Evolutionary conservation across 2,888 invertebrate genomes (phyloP), one percentile per base, ranked within the genome.

Genomic region (Zaprionus bogoriensis): DNA sequence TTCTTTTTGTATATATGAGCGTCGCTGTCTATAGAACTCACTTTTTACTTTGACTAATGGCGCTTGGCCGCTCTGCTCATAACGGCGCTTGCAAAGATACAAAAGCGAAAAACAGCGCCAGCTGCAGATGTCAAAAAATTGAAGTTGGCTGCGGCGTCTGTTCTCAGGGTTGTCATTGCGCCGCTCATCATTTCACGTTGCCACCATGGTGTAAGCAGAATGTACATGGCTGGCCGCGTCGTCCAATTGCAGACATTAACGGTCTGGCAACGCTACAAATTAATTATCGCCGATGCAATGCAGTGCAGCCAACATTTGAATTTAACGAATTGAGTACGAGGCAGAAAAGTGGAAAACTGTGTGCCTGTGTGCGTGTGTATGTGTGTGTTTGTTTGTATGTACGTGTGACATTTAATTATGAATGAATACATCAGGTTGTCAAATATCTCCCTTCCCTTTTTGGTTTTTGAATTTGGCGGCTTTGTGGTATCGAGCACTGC

Each of bases 41-140:
- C 74, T 77, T 70, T 68, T 67, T 73, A 73, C 74, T 74, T 70
- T 54, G 76, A 77, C 70, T 61, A 62, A 60, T 67, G 65, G 53
- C 74, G 85, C 79, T 80, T 66, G 60, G 81, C 87, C 71, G 80
- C 74, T 79, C 74, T 69, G 70, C 47, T 67, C 70, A 67, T 87
- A 87, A 87, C 86, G 87, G 88, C 83, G 77, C 66, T 75, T 74
- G 66, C 72, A 74, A 69, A 77, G 87, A 84, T 87, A 76, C 78
- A 84, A 76, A 80, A 75, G 50, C 60, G 64, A 70, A 81, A 84
- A 76, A 75, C 81, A 70, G 83, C 77, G 80, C 77, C 73, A 71
- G 75, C 73, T 71, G 76, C 73, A 70, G 22, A 41, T 50, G 45
- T 58, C 50, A 46, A 53, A 54, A 55, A 46, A 12, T 23, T 57